Base-by-base conservation (phyloP, 2,888 invertebrate genomes). In the Tanytarsus gracilentus region DNA sequence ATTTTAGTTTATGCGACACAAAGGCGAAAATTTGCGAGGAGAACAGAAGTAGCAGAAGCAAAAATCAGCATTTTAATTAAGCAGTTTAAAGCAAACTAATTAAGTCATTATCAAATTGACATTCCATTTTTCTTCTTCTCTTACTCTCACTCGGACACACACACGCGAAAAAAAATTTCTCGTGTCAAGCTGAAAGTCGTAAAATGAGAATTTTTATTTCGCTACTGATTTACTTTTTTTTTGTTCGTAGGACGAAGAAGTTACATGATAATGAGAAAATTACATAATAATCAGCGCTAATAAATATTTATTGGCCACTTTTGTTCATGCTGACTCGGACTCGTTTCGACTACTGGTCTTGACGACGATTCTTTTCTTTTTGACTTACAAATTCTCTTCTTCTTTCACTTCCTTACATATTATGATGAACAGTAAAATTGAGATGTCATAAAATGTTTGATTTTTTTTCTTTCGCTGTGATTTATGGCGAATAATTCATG, bases 61-160 rank as follows among this genome's bases (percentile, higher is more conserved):
- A 40, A 18, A 23, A 58, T 40, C 58, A 58, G 48, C 58, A 58
- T 58, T 30, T 58, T 58, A 58, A 58, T 58, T 58, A 58, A 58
- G 44, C 29, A 40, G 29, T 58, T 58, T 58, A 58, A 44, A 33
- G 49, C 40, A 36, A 59, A 59, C 48, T 59, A 59, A 59, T 49
- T 59, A 49, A 59, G 49, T 49, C 59, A 59, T 59, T 59, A 59
- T 18, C 59, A 33, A 29, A 48, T 59, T 49, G 48, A 59, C 48
- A 59, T 49, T 59, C 26, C 18, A 52, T 56, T 56, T 44, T 40
- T 56, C 52, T 30, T 40, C 27, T 16, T 25, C 26, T 33, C 26
- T 16, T 18, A 23, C 44, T 18, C 18, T 44, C 44, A 18, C 18
- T 23, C 4, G 44, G 3, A 18, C 5, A 44, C 23, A 23, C 44